These are phyloP conservation scores for Aphidius gifuensis DNA, from an alignment of 1,140 invertebrate species.

Conservation along the genomic window DNA sequence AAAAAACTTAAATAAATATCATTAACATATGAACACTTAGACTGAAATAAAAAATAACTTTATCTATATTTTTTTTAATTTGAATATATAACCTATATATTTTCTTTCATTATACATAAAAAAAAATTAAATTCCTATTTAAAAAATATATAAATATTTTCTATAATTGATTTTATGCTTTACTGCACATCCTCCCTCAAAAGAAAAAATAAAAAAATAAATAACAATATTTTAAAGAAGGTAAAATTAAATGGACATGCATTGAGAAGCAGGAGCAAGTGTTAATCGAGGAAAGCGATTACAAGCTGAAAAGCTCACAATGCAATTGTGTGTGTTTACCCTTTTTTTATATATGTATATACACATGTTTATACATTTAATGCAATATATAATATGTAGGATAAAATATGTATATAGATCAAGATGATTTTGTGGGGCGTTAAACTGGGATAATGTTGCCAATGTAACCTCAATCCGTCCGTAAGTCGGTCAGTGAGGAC, in stretches of 20 bases:
- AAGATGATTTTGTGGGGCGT: slow-evolving; percentile 30
- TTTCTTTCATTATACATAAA: too few relatives aligned
- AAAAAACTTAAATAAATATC: slow-evolving; percentile 31
- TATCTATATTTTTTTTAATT: too few relatives aligned
- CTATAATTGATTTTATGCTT: too few relatives aligned
- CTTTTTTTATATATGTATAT: slow-evolving; percentile 6
- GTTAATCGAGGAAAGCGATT: slow-evolving; percentile 21
- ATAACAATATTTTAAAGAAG: background rate
- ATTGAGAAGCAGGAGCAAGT: slow-evolving; percentile 9
- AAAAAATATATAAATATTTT: too few relatives aligned
- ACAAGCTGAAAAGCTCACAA: slow-evolving; percentile 24
- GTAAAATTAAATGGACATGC: background rate
- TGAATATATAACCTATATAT: too few relatives aligned
- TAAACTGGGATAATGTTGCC: slow-evolving; percentile 34
- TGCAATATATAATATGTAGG: background rate
- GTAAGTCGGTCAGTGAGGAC: slow-evolving; percentile 39
- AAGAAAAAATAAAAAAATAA: too few relatives aligned
- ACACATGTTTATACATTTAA: too few relatives aligned
- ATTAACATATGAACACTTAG: too few relatives aligned
- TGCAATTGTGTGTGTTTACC: background rate
- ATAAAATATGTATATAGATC: slow-evolving; percentile 1
- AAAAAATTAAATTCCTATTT: too few relatives aligned
- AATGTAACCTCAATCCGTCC: slow-evolving; percentile 28
- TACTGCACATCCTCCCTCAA: too few relatives aligned
- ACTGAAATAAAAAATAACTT: too few relatives aligned